Evolutionary conservation across 1,140 invertebrate species (phyloP).

Genomic region (Samia ricini): DNA sequence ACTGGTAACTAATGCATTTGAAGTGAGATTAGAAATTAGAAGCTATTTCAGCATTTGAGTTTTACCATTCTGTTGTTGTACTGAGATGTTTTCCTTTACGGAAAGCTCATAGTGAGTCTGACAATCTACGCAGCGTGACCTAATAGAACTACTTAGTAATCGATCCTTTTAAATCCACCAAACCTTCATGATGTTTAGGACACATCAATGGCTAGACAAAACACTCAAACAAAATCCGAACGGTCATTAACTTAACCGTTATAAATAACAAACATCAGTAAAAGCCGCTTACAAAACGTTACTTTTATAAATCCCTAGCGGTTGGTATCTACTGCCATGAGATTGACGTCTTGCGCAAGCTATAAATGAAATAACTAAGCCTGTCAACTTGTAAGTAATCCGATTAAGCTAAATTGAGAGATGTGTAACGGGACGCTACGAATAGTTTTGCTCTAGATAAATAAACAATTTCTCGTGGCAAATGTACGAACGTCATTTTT

Average conservation of each 20-base stretch:
- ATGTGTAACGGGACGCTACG: slow-evolving; percentile 46
- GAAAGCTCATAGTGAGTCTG: too few relatives aligned
- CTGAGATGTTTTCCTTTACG: too few relatives aligned
- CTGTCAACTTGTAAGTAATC: slow-evolving; percentile 56
- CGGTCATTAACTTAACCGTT: not conserved
- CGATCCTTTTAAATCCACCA: too few relatives aligned
- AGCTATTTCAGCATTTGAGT: too few relatives aligned
- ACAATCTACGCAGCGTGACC: too few relatives aligned
- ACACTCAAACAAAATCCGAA: not conserved
- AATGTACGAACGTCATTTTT: not conserved
- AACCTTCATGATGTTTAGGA: not conserved
- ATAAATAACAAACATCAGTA: slow-evolving; percentile 7
- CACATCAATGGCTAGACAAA: not conserved
- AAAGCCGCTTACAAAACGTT: slow-evolving; percentile 13
- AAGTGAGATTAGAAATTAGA: too few relatives aligned
- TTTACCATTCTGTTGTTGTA: too few relatives aligned
- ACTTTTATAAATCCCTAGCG: slow-evolving; percentile 7
- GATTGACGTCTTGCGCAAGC: slow-evolving; percentile 42
- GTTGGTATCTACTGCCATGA: slow-evolving; percentile 3
- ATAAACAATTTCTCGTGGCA: slow-evolving; percentile 7
- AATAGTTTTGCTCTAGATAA: slow-evolving; percentile 19
- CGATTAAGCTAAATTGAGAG: slow-evolving; percentile 63
- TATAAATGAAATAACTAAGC: slow-evolving; percentile 32
- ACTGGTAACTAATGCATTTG: too few relatives aligned
- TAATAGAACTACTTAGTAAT: too few relatives aligned